Evolutionary conservation across 2,113 vertebrate genomes (phyloP).

Genomic region (Saimiri boliviensis): DNA sequence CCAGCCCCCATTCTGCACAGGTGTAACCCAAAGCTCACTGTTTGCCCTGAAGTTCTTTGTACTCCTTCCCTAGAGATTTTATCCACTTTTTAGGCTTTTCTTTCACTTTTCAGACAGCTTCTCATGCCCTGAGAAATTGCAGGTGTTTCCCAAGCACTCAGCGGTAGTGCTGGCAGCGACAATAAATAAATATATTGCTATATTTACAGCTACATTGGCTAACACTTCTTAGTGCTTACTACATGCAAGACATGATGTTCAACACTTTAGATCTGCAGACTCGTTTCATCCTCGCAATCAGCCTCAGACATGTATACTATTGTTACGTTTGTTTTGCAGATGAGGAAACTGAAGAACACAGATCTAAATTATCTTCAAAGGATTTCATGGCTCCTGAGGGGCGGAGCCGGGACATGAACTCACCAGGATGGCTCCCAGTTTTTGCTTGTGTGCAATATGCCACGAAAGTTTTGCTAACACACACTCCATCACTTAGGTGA

Average conservation of each 20-base stretch:
- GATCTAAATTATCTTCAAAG: background rate
- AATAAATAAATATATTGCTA: accelerated
- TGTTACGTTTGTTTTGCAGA: background rate
- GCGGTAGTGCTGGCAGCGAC: accelerated
- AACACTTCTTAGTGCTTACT: accelerated
- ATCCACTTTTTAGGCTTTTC: background rate
- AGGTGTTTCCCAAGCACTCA: accelerated
- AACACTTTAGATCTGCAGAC: background rate
- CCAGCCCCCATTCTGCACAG: accelerated
- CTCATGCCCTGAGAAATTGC: too few species aligned
- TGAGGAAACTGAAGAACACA: background rate
- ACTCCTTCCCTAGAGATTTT: background rate
- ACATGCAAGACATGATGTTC: accelerated
- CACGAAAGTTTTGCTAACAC: accelerated
- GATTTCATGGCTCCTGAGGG: background rate
- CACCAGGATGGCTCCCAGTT: accelerated
- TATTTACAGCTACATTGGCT: accelerated
- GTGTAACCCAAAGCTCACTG: background rate
- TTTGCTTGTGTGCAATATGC: accelerated
- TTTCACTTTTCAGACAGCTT: background rate
- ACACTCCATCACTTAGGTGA: background rate
- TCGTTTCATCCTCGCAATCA: too few species aligned
- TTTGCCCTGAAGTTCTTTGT: background rate
- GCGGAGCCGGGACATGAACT: background rate
- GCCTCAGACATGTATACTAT: accelerated